A percentile compares a stretch with the other conserved stretches of the same genome.
phyloP scores from a whole-genome alignment of 2,797 vertebrate species.

The Phyllotis vaccarum region DNA sequence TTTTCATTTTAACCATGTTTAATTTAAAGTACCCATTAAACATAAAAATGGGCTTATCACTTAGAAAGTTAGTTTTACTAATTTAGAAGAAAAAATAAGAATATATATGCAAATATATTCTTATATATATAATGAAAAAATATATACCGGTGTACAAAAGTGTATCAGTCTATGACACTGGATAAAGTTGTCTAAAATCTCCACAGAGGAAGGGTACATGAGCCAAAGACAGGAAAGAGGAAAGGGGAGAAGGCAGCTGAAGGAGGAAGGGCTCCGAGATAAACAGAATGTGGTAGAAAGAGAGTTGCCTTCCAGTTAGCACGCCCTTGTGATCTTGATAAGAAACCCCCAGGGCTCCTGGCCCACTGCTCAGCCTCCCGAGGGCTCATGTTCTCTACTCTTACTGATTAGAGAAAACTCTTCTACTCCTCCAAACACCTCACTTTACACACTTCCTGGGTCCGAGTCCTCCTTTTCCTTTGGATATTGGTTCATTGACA shows the following conservation, averaged over 20 bases:
- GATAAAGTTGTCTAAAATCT: neutral
- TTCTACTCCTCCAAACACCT: conserved; percentile 19
- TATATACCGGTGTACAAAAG: neutral
- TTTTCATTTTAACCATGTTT: neutral
- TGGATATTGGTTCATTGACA: conserved; percentile 7
- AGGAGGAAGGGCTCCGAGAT: neutral
- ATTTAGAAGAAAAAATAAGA: conserved; percentile 20
- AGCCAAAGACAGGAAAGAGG: neutral
- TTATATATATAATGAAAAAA: neutral
- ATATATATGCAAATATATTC: neutral
- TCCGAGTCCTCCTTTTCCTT: neutral
- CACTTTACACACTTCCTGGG: neutral
- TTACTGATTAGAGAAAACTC: conserved; percentile 20
- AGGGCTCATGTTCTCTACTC: neutral
- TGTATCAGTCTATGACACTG: conserved; percentile 8
- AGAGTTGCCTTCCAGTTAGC: neutral
- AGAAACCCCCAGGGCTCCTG: conserved; percentile 10
- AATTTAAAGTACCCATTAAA: neutral
- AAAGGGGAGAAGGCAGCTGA: neutral
- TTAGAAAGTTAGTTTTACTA: conserved; percentile 5
- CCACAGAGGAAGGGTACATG: neutral
- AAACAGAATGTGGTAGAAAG: conserved; percentile 10
- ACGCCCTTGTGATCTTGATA: neutral
- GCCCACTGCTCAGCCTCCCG: neutral
- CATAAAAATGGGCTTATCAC: neutral